phyloP scores from a whole-genome alignment of 2,797 vertebrate genomes.

The Phataginus tetradactyla region DNA sequence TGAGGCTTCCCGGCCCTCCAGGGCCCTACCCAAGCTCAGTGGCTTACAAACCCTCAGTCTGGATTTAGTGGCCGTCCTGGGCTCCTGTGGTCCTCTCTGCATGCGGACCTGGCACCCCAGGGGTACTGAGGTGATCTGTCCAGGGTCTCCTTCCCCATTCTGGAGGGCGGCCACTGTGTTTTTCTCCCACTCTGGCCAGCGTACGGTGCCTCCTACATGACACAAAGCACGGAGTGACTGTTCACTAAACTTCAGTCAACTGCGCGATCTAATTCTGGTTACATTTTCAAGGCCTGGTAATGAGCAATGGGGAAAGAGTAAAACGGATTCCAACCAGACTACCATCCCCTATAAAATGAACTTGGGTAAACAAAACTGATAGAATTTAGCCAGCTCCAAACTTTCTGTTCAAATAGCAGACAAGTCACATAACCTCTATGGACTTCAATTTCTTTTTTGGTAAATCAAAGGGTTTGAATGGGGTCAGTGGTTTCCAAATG shows the following conservation, averaged over 20 bases:
- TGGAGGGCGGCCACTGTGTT: neutral
- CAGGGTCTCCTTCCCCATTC: neutral
- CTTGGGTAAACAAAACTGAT: neutral
- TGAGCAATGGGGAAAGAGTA: neutral
- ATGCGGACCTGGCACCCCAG: neutral
- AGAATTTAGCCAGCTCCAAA: neutral
- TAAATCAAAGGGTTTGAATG: neutral
- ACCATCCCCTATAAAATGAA: neutral
- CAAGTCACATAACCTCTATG: neutral
- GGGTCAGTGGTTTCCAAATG: neutral
- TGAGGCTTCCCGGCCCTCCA: too few relatives aligned
- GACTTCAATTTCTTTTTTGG: neutral
- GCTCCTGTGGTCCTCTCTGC: neutral
- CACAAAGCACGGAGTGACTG: neutral
- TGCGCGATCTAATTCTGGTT: neutral
- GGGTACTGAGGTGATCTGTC: neutral
- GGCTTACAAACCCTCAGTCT: neutral
- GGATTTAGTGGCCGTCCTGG: neutral
- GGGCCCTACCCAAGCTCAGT: neutral
- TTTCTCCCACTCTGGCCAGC: neutral
- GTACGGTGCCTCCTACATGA: neutral
- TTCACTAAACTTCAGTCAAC: neutral
- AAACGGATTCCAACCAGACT: neutral
- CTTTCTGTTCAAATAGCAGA: neutral
- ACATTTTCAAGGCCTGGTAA: neutral